phyloP scores from a whole-genome alignment of 2,797 vertebrate genomes.

The Ctenopoma multispine region DNA sequence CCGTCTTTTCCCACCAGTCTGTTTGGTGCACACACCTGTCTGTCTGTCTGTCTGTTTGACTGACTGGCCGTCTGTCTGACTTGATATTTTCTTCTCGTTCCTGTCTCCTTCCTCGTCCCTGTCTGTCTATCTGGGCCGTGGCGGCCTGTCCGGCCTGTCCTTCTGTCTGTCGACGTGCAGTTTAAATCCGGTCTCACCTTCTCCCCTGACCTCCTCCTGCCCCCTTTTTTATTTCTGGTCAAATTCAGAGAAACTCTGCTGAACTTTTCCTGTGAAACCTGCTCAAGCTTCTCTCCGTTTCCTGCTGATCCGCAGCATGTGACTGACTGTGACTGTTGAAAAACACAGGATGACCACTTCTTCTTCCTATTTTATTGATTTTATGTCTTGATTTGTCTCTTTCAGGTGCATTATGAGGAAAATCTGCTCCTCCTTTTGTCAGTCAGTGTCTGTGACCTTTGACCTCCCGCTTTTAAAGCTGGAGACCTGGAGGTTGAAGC shows the following conservation, averaged over 20 bases:
- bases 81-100: constrained; percentile 53
- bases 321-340: background rate
- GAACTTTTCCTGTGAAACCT: constrained; percentile 21
- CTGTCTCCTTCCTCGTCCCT: constrained; percentile 57
- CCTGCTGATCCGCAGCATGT: background rate
- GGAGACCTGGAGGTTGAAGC: background rate
- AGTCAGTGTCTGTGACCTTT: constrained; percentile 49
- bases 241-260: constrained; percentile 13
- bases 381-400: background rate
- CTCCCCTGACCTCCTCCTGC: constrained; percentile 42
- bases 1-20: constrained; percentile 24
- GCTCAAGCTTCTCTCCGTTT: too few relatives aligned
- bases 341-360: too few relatives aligned
- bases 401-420: background rate
- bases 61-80: constrained; percentile 39
- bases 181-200: constrained; percentile 50
- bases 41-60: constrained; percentile 51
- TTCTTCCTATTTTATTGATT: too few relatives aligned
- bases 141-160: constrained; percentile 23
- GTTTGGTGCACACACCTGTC: constrained; percentile 31
- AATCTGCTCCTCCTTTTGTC: constrained; percentile 19
- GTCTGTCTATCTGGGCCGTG: constrained; percentile 20
- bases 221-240: constrained; percentile 8
- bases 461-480: constrained; percentile 41
- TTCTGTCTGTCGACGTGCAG: constrained; percentile 7